Evolutionary conservation across 2,797 vertebrate species (phyloP), one percentile per base, ranked within the genome.

Genomic region (Percopsis omiscomaycus): DNA sequence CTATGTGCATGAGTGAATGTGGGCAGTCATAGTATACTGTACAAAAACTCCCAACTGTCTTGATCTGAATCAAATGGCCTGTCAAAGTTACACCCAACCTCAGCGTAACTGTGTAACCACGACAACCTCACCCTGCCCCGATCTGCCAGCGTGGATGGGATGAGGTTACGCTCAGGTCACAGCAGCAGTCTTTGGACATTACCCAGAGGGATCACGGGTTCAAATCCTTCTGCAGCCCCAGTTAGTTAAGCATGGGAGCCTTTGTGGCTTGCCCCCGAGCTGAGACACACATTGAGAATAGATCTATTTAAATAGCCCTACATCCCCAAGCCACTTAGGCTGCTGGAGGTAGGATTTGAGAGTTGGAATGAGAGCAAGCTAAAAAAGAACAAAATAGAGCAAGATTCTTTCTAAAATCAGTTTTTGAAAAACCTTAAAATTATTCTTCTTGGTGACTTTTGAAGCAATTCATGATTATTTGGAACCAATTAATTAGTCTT

Each of bases 91-190:
- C n/a, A 16, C 27, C 12, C 22, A 12, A 62, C 37, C 16, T 44
- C 12, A n/a, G 6, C 60, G 6, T 53, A 28, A 13, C 12, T 37
- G 37, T 14, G 60, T 62, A 27, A 51, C 60, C 60, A 62, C 12
- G 16, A 50, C 11, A 12, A 62, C 50, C 30, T 12, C 30, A 37
- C 14, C 10, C 55, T 42, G 5, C n/a, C 55, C n/a, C 15, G 22
- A 16, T 22, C 29, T 16, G 29, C 32, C 48, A 61, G 14, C n/a
- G 50, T 51, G 28, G 3, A 49, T 13, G 6, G 11, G n/a, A 37
- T 44, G 59, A 52, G 59, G 32, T 45, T 27, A 14, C 46, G 48
- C 37, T 44, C 10, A 13, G 37, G 16, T 42, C 42, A n/a, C 16
- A 16, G 14, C 5, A 44, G 42, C 22, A 12, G 37, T 22, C 16